Conservation (phyloP, 92 coral and sea anemone genomes). For the Phenganax stokvisi region DNA sequence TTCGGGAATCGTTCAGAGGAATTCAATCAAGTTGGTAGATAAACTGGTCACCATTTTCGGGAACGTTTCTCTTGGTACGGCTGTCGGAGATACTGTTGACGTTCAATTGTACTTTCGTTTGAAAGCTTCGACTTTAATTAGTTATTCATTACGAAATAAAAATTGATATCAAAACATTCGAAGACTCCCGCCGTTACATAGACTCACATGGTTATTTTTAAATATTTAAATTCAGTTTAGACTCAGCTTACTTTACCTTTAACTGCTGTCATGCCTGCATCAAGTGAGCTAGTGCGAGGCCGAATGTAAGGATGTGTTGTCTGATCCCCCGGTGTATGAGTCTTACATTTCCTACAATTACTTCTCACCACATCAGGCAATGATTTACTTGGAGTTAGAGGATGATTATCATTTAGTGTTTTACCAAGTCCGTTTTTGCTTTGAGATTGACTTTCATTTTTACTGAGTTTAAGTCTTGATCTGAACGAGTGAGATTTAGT, state of each 20-base stretch:
- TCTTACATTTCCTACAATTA: conserved; percentile 29
- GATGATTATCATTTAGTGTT: conserved; percentile 36
- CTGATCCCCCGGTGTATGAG: conserved; percentile 38
- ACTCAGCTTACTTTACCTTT: conserved; percentile 28
- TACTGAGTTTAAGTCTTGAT: conserved; percentile 41
- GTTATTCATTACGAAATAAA: not conserved
- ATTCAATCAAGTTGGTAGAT: too few species aligned
- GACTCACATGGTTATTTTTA: not conserved
- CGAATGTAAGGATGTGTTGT: conserved; percentile 33
- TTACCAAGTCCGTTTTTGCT: conserved; percentile 17
- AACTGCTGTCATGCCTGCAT: conserved; percentile 34
- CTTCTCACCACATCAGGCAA: conserved; percentile 32
- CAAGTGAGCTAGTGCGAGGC: conserved; percentile 42
- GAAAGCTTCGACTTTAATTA: too few species aligned
- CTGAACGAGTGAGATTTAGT: conserved; percentile 39
- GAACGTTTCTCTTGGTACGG: too few species aligned
- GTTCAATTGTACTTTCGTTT: too few species aligned
- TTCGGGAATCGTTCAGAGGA: too few species aligned
- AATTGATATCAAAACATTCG: not conserved
- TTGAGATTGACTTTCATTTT: conserved; percentile 27
- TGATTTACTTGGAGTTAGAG: conserved; percentile 29
- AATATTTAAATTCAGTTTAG: not conserved
- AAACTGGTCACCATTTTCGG: too few species aligned
- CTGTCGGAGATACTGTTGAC: too few species aligned
- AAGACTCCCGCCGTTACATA: not conserved